These are phyloP conservation scores for Anthophora plumipes DNA, from an alignment of 2,888 invertebrate species.

Conservation along the genomic window DNA sequence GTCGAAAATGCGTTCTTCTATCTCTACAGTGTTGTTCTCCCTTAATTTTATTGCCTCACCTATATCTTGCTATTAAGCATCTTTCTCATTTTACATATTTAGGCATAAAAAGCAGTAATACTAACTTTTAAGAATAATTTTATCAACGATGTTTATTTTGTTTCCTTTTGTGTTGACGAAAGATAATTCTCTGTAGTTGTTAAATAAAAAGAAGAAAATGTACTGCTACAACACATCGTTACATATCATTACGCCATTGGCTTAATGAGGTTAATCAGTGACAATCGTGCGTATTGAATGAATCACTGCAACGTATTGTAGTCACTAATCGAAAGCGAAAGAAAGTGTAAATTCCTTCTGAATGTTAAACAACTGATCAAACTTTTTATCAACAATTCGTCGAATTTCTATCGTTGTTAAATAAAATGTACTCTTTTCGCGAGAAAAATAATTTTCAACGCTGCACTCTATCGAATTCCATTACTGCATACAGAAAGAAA, in stretches of 20 bases:
- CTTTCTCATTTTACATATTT: too few relatives aligned
- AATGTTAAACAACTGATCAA: not conserved
- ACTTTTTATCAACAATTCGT: not conserved
- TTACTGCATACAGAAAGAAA: too few relatives aligned
- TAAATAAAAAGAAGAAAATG: not conserved
- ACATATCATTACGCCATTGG: constrained; percentile 27
- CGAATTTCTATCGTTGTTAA: not conserved
- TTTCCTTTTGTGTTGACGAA: not conserved
- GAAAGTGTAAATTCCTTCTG: constrained; percentile 10
- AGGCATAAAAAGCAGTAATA: too few relatives aligned
- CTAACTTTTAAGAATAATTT: not conserved
- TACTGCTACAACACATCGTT: constrained; percentile 4
- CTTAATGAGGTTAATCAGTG: constrained; percentile 41
- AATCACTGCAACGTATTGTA: constrained; percentile 34
- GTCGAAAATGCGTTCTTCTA: too few relatives aligned
- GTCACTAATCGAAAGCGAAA: constrained; percentile 3
- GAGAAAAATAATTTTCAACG: not conserved
- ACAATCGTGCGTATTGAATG: constrained; percentile 34
- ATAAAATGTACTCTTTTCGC: not conserved
- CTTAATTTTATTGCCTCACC: too few relatives aligned
- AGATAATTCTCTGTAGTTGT: not conserved
- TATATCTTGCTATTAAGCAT: too few relatives aligned
- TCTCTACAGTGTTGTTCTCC: too few relatives aligned
- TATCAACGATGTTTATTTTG: too few relatives aligned
- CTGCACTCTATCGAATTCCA: too few relatives aligned